Conservation (phyloP, 2,113 vertebrate species). For the Electrona antarctica region DNA sequence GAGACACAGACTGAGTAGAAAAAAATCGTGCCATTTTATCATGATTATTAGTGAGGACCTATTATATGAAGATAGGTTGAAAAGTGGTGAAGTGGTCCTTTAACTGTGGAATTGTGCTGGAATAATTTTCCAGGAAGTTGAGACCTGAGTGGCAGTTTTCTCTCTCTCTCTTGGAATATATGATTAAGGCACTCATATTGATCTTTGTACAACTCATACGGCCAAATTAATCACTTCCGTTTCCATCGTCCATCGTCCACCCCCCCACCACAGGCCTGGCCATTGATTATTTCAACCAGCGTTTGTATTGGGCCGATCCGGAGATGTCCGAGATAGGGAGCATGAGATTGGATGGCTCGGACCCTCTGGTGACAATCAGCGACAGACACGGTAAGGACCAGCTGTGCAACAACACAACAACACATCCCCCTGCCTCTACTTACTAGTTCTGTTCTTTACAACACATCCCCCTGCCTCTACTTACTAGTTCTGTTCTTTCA, state of each 20-base stretch:
- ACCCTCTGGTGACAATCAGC: constrained; percentile 85
- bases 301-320: constrained; percentile 96
- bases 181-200: constrained; percentile 22
- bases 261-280: constrained; percentile 83
- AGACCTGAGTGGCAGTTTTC: constrained; percentile 10
- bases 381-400: constrained; percentile 86
- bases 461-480: too few species aligned
- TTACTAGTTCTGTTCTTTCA: too few species aligned
- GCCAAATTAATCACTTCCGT: constrained; percentile 59
- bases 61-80: too few species aligned
- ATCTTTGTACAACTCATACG: constrained; percentile 56
- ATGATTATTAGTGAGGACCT: too few species aligned
- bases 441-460: too few species aligned
- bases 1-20: too few species aligned
- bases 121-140: constrained; percentile 30
- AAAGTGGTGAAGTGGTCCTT: too few species aligned
- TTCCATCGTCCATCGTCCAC: constrained; percentile 38
- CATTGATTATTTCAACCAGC: constrained; percentile 93
- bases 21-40: too few species aligned
- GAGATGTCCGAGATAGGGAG: constrained; percentile 94
- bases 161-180: neutral
- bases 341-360: constrained; percentile 90
- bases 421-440: too few species aligned
- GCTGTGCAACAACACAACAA: constrained; percentile 24
- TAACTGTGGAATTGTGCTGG: constrained; percentile 16